Evolutionary conservation across 1,140 invertebrate genomes (phyloP), one percentile per base, ranked within the genome.

Genomic region (Aphis gossypii): DNA sequence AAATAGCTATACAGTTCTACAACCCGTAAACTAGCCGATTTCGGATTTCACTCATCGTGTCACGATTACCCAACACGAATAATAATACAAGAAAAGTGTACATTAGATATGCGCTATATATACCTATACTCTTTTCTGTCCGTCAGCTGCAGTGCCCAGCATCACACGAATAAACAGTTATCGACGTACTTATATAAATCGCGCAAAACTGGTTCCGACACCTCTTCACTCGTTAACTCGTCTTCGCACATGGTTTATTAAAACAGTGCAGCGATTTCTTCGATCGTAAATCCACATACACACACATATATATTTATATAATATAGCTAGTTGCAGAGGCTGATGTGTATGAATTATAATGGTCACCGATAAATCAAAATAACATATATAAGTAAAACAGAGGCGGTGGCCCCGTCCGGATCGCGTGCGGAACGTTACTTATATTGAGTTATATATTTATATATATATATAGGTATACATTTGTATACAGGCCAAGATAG

Each of bases 351-450:
- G n/a, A 76, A 76, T 76, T 76, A 76, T 76, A 76, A 76, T 76
- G 60, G 14, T 18, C 14, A n/a, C 30, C 60, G 30, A 76, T 76
- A 76, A 76, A 76, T 76, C 60, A 76, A 76, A 76, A n/a, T 14
- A 76, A 76, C 60, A 76, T 76, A 60, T 60, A 76, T 76, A 76
- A n/a, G 60, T 76, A 76, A 76, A 76, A 76, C 60, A 76, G 60
- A 76, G 60, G 60, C 60, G 60, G 14, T 76, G 60, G n/a, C n/a
- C 30, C 56, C 30, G 60, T 76, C 60, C 30, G 30, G 60, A 76
- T 76, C 60, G 30, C 60, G 60, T 76, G 60, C 60, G 60, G 30
- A 68, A 68, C 60, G 30, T 68, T 68, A 68, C 60, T 68, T 30
- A 11, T 60, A 60, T 60, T 18, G 11, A 60, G 25, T 30, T 60